A percentile compares a stretch with the other conserved stretches of the same genome.
These are phyloP conservation scores for Ophraella communa DNA, from an alignment of 2,888 invertebrate species.

Conservation along the genomic window DNA sequence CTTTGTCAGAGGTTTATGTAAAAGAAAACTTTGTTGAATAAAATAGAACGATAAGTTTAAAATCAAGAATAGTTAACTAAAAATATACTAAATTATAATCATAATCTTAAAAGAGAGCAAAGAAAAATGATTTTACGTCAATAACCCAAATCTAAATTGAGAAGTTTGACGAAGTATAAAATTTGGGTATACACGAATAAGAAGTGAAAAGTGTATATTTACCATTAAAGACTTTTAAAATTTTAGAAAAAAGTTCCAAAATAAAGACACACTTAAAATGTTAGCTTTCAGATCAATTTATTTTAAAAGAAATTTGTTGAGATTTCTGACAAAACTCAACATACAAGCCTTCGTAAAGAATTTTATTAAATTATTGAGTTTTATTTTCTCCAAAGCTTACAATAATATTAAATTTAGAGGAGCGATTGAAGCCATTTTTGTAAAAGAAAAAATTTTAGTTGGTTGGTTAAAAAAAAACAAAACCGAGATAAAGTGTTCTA, in stretches of 20 bases:
- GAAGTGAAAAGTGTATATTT: too few species aligned
- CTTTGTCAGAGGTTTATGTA: too few species aligned
- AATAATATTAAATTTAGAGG: background rate
- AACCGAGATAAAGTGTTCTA: background rate
- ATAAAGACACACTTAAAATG: background rate
- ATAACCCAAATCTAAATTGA: too few species aligned
- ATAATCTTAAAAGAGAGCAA: too few species aligned
- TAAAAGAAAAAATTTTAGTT: background rate
- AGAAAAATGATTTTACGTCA: too few species aligned
- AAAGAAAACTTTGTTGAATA: too few species aligned
- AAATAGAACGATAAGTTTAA: too few species aligned
- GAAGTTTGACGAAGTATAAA: too few species aligned
- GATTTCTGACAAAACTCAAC: background rate
- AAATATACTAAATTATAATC: too few species aligned
- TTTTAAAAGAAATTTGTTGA: background rate
- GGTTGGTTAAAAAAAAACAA: background rate
- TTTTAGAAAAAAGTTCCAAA: background rate
- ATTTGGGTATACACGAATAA: too few species aligned
- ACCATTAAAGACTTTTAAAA: background rate
- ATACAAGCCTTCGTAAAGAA: background rate
- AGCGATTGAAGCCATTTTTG: background rate
- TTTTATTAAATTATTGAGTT: slow-evolving; percentile 2
- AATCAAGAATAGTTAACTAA: too few species aligned
- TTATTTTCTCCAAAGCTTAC: background rate
- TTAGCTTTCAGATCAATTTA: background rate